phyloP scores from a whole-genome alignment of 2,113 vertebrate genomes.

The Pseudois nayaur region DNA sequence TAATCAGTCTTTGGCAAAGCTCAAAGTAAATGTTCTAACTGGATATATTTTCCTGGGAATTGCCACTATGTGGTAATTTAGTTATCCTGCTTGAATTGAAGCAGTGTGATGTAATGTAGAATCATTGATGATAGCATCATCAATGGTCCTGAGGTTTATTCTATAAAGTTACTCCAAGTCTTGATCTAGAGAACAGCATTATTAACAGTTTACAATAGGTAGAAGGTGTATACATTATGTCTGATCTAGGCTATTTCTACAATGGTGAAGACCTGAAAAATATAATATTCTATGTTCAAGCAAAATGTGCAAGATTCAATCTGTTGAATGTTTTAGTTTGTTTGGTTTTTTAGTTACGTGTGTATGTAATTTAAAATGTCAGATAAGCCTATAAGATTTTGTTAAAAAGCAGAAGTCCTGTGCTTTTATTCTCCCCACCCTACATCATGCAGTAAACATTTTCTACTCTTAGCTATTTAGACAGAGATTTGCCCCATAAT shows the following conservation, averaged over 20 bases:
- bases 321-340: not conserved
- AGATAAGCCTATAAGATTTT: not conserved
- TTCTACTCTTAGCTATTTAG: not conserved
- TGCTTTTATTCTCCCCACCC: not conserved
- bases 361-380: not conserved
- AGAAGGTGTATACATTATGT: not conserved
- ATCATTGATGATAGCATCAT: conserved; percentile 47
- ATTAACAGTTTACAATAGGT: conserved; percentile 45
- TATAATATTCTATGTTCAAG: not conserved
- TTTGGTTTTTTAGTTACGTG: not conserved
- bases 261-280: not conserved
- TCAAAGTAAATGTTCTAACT: conserved; percentile 43
- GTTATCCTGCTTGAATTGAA: conserved; percentile 59
- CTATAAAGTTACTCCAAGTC: conserved; percentile 11
- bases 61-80: not conserved
- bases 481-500: not conserved
- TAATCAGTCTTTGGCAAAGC: conserved; percentile 68
- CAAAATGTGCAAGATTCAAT: not conserved
- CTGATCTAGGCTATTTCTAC: not conserved
- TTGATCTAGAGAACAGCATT: not conserved
- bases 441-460: not conserved
- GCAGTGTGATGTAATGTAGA: not conserved
- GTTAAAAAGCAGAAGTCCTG: not conserved
- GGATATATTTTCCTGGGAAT: conserved; percentile 55
- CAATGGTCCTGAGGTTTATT: conserved; percentile 14